Percentiles rank a stretch among this genome's conserved stretches.
phyloP scores from a whole-genome alignment of 1,140 invertebrate species.

The Drosophila carrolli region DNA sequence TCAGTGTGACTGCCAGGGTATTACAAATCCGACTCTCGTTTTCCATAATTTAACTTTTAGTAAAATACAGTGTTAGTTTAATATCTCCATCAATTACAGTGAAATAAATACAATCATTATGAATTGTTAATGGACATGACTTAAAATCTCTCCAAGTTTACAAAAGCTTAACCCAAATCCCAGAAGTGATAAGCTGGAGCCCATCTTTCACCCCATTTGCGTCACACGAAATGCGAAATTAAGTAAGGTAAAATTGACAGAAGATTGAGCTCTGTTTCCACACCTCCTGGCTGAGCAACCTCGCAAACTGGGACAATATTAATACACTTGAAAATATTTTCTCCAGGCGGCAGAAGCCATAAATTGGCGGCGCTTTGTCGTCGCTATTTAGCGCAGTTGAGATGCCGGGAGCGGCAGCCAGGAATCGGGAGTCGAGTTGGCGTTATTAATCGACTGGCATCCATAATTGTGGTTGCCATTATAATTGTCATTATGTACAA shows the following conservation, averaged over 20 bases:
- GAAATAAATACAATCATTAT: background rate
- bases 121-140: too few species aligned
- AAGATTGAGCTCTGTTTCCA: conserved; percentile 46
- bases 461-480: conserved; percentile 81
- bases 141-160: background rate
- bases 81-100: background rate
- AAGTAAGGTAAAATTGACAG: conserved; percentile 74
- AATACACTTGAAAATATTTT: conserved; percentile 74
- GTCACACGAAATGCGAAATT: conserved; percentile 60
- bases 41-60: background rate
- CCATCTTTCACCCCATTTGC: conserved; percentile 13
- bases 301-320: conserved; percentile 43
- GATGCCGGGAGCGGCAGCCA: background rate
- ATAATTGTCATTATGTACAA: conserved; percentile 82
- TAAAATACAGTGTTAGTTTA: background rate
- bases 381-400: conserved; percentile 26
- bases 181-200: conserved; percentile 22
- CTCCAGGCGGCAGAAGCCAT: conserved; percentile 18
- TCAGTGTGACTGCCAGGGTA: too few species aligned
- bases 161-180: conserved; percentile 14
- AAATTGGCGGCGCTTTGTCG: conserved; percentile 43
- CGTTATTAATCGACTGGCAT: conserved; percentile 80
- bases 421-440: conserved; percentile 42
- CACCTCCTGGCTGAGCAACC: conserved; percentile 1
- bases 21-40: too few species aligned